phyloP scores from a whole-genome alignment of 1,140 invertebrate species.

The Brachionus asplanchnoidis region DNA sequence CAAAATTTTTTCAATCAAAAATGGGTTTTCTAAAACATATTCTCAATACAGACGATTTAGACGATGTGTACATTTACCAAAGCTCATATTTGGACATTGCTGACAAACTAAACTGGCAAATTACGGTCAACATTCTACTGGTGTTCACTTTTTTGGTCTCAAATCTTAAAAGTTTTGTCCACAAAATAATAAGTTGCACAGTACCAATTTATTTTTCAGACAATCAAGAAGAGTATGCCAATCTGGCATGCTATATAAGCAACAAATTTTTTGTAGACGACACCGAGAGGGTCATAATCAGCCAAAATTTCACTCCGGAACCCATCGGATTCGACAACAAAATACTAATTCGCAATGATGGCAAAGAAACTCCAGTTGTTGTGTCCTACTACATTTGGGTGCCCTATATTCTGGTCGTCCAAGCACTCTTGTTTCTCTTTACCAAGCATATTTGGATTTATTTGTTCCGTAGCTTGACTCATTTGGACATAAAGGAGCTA shows the following conservation, averaged over 20 bases:
- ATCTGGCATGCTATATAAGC: slow-evolving; percentile 21
- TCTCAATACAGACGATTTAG: slow-evolving; percentile 1
- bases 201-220: slow-evolving; percentile 37
- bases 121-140: neutral
- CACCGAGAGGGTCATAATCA: neutral
- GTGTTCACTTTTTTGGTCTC: slow-evolving; percentile 21
- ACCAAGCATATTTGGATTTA: slow-evolving; percentile 10
- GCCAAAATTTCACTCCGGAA: slow-evolving; percentile 3
- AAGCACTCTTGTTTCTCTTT: neutral
- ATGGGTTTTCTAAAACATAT: slow-evolving; percentile 17
- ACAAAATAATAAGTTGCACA: slow-evolving; percentile 35
- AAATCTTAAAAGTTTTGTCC: slow-evolving; percentile 20
- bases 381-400: slow-evolving; percentile 33
- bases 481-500: slow-evolving; percentile 16
- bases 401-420: slow-evolving; percentile 14
- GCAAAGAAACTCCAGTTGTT: neutral
- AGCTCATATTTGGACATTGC: slow-evolving; percentile 12
- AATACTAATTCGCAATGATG: neutral
- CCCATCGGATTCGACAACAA: slow-evolving; percentile 1
- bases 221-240: slow-evolving; percentile 41
- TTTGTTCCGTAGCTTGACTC: neutral
- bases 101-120: slow-evolving; percentile 39
- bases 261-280: slow-evolving; percentile 29
- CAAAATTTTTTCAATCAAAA: neutral
- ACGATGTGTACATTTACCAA: slow-evolving; percentile 21